Percentiles rank a stretch among this genome's conserved stretches.
Evolutionary conservation across 2,797 vertebrate genomes (phyloP).

Genomic region (Sitta carolinensis): DNA sequence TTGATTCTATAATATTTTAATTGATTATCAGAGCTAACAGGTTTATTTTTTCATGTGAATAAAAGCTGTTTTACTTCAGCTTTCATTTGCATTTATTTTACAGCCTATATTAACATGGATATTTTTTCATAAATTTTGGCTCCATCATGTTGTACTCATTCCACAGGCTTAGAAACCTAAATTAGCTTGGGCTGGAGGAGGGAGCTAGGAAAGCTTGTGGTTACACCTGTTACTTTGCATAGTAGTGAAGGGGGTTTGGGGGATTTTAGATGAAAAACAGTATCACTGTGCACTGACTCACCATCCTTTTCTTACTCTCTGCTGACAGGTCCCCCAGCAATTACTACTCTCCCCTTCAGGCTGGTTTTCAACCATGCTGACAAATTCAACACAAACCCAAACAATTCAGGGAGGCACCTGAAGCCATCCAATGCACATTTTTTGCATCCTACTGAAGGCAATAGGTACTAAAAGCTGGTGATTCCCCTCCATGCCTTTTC

Average conservation of each 20-base stretch:
- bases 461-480: background rate
- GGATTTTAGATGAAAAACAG: background rate
- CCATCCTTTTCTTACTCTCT: background rate
- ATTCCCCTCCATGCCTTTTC: rapidly evolving
- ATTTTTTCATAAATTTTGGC: conserved; percentile 54
- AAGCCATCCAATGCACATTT: background rate
- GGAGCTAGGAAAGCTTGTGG: background rate
- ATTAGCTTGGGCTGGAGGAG: conserved; percentile 24
- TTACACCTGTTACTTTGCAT: conserved; percentile 50
- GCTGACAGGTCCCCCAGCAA: background rate
- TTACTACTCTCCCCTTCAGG: background rate
- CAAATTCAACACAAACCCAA: background rate
- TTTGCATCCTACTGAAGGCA: background rate
- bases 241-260: background rate
- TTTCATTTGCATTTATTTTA: conserved; percentile 80
- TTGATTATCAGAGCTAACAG: conserved; percentile 84
- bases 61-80: conserved; percentile 70
- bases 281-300: background rate
- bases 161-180: conserved; percentile 52
- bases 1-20: conserved; percentile 82
- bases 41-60: conserved; percentile 82
- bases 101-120: conserved; percentile 34
- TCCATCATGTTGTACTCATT: conserved; percentile 27
- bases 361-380: background rate
- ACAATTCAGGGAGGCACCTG: background rate